Conservation (phyloP, 2,113 vertebrate species). For the Alligator sinensis region DNA sequence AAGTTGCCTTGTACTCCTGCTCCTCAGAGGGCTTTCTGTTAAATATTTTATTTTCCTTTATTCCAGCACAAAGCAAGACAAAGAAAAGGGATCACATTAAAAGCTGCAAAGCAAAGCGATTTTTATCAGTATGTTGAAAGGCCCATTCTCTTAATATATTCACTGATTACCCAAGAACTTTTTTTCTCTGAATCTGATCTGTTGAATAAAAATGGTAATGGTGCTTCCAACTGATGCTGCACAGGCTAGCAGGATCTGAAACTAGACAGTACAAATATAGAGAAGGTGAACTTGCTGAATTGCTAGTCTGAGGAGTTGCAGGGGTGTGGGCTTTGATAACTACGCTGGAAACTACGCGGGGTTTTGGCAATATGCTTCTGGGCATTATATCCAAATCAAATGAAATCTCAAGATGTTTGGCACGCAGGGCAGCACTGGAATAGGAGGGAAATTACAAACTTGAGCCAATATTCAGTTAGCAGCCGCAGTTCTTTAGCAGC, state of each 20-base stretch:
- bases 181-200: slow-evolving; percentile 7
- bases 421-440: not conserved
- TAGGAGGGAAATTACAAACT: not conserved
- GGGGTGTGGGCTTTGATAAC: not conserved
- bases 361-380: not conserved
- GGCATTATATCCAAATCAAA: not conserved
- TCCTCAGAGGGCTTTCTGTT: not conserved
- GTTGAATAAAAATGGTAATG: slow-evolving; percentile 14
- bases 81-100: not conserved
- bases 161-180: slow-evolving; percentile 15
- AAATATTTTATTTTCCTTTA: slow-evolving; percentile 21
- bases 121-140: not conserved
- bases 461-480: not conserved
- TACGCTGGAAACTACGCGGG: not conserved
- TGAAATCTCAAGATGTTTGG: not conserved
- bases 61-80: not conserved
- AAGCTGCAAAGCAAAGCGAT: slow-evolving; percentile 5
- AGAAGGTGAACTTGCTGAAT: not conserved
- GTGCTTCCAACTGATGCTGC: not conserved
- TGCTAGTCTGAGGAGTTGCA: not conserved
- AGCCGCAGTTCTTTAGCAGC: not conserved
- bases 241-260: not conserved
- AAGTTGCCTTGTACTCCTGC: not conserved
- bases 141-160: slow-evolving; percentile 24
- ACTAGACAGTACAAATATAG: not conserved